Base-by-base conservation (phyloP, 2,113 vertebrate genomes). In the Hucho hucho region DNA sequence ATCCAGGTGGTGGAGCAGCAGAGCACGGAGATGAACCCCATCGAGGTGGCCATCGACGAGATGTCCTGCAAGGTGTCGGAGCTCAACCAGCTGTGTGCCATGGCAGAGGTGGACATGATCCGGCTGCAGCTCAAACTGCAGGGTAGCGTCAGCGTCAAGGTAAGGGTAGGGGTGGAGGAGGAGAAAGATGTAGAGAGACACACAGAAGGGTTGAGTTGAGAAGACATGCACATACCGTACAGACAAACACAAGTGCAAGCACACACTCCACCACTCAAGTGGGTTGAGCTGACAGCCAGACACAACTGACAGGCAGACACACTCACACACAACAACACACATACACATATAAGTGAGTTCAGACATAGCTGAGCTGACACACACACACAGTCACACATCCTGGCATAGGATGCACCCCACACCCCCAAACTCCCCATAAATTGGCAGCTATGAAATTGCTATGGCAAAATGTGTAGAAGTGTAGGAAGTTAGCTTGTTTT, bases 41-140 rank as follows among this genome's bases (percentile, higher is more conserved):
- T 99, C 0, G 97, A 99, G 82, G 98, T 99, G n/a, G 98, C 98
- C 0, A 98, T 99, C n/a, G 98, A 99, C 53, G 97, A 99, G 91
- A 99, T 99, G 98, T 96, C 97, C 59, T 95, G 93, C 53, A 99
- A 99, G 69, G 96, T 99, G 69, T 96, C 95, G 0, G 98, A 99
- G 87, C 97, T 99, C 76, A 98, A 95, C 72, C 96, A 98, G 89
- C 95, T 99, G 63, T 99, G 97, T 89, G 93, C 89, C 1, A 95
- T 96, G 94, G 94, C 96, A 22, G 97, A 98, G 22, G 97, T 98
- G 87, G 97, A 99, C 90, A 99, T 99, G 98, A 99, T 99, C 87
- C 89, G 97, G 37, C 93, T 99, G 24, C 98, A 99, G 91, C 95
- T 99, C 49, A 99, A 98, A 74, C 95, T 99, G 20, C 98, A 99